A percentile compares a stretch with the other conserved stretches of the same genome.
Evolutionary conservation across 2,797 vertebrate genomes (phyloP).

Genomic region (Bradypodion ventrale): DNA sequence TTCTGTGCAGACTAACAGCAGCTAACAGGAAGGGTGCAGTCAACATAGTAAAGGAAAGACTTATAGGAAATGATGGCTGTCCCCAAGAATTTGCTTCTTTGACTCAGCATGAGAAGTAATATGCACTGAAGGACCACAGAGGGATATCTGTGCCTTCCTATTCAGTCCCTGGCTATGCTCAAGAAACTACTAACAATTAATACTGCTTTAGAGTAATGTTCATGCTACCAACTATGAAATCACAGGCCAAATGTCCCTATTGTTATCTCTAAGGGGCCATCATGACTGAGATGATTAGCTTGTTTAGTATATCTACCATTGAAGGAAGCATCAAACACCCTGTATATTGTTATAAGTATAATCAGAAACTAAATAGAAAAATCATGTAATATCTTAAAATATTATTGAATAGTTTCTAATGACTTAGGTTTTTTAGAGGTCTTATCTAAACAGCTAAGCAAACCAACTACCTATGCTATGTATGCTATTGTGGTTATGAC

Average conservation of each 20-base stretch:
- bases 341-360: slow-evolving; percentile 17
- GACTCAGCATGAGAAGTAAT: background rate
- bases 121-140: background rate
- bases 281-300: background rate
- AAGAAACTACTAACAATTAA: background rate
- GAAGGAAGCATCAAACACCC: background rate
- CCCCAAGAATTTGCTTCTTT: background rate
- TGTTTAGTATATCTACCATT: background rate
- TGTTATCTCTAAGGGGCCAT: background rate
- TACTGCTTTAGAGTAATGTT: background rate
- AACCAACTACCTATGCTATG: slow-evolving; percentile 33
- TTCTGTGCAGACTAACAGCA: no score
- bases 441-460: slow-evolving; percentile 61
- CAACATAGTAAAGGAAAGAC: background rate
- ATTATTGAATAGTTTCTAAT: slow-evolving; percentile 39
- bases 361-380: background rate
- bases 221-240: background rate
- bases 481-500: slow-evolving; percentile 40
- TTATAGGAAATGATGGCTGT: background rate
- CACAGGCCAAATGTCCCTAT: background rate
- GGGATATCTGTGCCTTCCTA: background rate
- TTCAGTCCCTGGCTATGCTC: background rate
- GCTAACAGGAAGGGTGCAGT: background rate
- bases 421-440: slow-evolving; percentile 42
- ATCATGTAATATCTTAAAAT: slow-evolving; percentile 4